Conservation (phyloP, 1,140 invertebrate genomes). For the Mizuhopecten yessoensis region DNA sequence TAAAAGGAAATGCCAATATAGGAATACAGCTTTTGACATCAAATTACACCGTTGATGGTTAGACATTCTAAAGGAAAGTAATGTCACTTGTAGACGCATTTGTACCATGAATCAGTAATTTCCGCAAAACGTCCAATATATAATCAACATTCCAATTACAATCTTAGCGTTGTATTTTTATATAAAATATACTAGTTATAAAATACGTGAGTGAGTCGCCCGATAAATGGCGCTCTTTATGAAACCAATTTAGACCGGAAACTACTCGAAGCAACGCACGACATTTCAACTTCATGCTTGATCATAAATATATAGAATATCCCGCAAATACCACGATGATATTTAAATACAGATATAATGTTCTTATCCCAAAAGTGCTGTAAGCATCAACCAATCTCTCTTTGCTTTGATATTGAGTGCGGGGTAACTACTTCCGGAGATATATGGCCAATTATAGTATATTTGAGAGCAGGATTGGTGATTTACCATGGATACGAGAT, state of each 20-base stretch:
- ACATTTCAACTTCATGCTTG: neutral
- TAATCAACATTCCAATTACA: neutral
- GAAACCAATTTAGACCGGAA: neutral
- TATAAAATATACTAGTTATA: neutral
- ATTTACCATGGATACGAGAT: neutral
- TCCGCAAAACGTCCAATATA: neutral
- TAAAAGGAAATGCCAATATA: too few species aligned
- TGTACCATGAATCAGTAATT: neutral
- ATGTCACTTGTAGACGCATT: neutral
- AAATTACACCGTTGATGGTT: neutral
- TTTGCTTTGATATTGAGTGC: neutral
- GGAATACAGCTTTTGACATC: neutral
- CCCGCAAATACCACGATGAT: neutral
- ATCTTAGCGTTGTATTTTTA: neutral
- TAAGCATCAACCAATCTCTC: neutral
- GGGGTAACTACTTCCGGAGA: conserved; percentile 31
- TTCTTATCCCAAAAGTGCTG: neutral
- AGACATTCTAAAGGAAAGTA: neutral
- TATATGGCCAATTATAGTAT: neutral
- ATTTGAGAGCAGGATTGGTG: neutral
- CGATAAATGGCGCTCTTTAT: neutral
- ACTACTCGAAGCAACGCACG: neutral
- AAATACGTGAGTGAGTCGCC: neutral
- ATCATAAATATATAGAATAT: neutral
- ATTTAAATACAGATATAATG: neutral